Percentiles rank a stretch among this genome's conserved stretches.
Evolutionary conservation across 2,113 vertebrate genomes (phyloP).

Genomic region (Stomatorhinus ivindoensis): DNA sequence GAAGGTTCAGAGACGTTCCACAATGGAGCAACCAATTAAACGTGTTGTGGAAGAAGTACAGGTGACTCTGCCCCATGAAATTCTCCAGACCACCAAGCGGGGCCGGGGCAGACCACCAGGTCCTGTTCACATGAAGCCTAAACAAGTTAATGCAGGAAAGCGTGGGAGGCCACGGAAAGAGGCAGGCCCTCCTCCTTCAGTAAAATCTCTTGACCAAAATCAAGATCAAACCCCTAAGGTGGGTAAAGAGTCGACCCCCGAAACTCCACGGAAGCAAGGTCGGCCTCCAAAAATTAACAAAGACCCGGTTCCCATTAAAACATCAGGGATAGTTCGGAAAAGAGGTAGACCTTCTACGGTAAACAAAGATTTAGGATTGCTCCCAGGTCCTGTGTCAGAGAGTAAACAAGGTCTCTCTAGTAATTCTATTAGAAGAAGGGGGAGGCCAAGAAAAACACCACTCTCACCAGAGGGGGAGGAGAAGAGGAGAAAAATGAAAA

Average conservation of each 20-base stretch:
- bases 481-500: constrained; percentile 14
- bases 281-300: constrained; percentile 25
- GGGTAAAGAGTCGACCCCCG: background rate
- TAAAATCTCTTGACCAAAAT: constrained; percentile 26
- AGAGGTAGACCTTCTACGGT: constrained; percentile 22
- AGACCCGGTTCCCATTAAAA: background rate
- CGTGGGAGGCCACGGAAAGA: constrained; percentile 28
- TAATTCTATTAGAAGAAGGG: constrained; percentile 37
- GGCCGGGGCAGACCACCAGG: constrained; percentile 37
- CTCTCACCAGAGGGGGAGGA: constrained; percentile 38
- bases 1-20: background rate
- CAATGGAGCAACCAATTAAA: background rate
- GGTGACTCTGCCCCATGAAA: constrained; percentile 25
- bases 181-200: constrained; percentile 22
- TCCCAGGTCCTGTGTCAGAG: background rate
- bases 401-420: constrained; percentile 33
- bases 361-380: background rate
- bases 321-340: constrained; percentile 14
- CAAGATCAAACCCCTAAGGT: constrained; percentile 37
- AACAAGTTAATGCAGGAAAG: constrained; percentile 18
- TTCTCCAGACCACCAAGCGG: constrained; percentile 27
- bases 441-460: constrained; percentile 53
- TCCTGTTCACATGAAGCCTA: constrained; percentile 27
- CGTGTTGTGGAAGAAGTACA: background rate
- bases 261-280: constrained; percentile 17